Conservation (phyloP, 2,888 invertebrate species). For the Halictus ligatus region DNA sequence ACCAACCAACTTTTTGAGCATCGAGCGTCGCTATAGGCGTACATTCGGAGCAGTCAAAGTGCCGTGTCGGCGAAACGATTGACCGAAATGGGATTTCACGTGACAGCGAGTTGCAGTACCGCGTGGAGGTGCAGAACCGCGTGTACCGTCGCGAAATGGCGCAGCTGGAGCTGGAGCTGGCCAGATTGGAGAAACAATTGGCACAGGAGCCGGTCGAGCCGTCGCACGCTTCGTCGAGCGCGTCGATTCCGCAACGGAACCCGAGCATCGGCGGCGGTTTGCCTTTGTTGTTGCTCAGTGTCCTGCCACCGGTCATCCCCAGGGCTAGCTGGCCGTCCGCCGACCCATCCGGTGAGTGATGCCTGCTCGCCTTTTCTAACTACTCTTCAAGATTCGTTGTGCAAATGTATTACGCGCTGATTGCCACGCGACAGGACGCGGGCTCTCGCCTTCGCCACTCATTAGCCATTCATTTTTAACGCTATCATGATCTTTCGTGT, state of each 20-base stretch:
- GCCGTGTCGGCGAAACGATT: not conserved
- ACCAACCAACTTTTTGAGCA: not conserved
- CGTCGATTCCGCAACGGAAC: conserved; percentile 87
- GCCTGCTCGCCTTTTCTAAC: not conserved
- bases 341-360: conserved; percentile 84
- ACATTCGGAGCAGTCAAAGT: not conserved
- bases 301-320: conserved; percentile 91
- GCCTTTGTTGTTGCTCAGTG: conserved; percentile 89
- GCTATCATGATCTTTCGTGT: not conserved
- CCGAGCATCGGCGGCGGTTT: conserved; percentile 90
- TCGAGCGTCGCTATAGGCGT: not conserved
- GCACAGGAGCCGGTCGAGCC: conserved; percentile 85
- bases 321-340: conserved; percentile 92
- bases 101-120: conserved; percentile 89
- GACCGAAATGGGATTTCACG: conserved; percentile 38
- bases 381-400: conserved; percentile 49
- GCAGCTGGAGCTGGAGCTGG: conserved; percentile 91
- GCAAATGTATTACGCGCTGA: conserved; percentile 45
- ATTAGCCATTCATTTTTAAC: not conserved
- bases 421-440: not conserved
- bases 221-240: conserved; percentile 86
- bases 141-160: conserved; percentile 94
- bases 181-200: conserved; percentile 89
- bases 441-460: not conserved
- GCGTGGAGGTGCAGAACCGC: conserved; percentile 96